phyloP scores from a whole-genome alignment of 2,113 vertebrate species.

The Phoenicopterus ruber region DNA sequence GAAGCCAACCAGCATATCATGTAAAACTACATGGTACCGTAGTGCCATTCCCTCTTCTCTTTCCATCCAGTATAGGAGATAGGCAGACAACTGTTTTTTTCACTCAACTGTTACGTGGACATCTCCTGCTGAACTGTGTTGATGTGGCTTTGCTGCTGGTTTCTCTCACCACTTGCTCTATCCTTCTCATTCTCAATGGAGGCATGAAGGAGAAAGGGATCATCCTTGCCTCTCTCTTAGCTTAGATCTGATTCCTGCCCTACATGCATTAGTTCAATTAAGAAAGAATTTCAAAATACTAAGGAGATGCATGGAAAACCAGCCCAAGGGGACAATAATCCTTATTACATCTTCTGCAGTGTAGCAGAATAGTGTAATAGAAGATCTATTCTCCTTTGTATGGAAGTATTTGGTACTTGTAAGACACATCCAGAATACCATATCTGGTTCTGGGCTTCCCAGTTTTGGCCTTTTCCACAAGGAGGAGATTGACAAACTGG shows the following conservation, averaged over 20 bases:
- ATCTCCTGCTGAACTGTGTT: not conserved
- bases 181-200: not conserved
- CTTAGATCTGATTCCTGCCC: not conserved
- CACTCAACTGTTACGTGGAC: rapidly evolving
- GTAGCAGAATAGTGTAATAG: rapidly evolving
- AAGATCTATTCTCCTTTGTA: not conserved
- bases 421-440: not conserved
- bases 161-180: not conserved
- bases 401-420: not conserved
- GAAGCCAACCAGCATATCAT: not conserved
- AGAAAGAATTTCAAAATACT: not conserved
- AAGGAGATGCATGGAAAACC: not conserved
- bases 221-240: not conserved
- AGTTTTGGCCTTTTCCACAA: not conserved
- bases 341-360: not conserved
- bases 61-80: not conserved
- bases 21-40: not conserved
- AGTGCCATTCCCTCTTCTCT: not conserved
- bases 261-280: not conserved
- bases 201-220: not conserved
- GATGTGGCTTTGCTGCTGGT: not conserved
- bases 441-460: not conserved
- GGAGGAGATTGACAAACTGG: not conserved
- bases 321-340: not conserved
- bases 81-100: not conserved